Evolutionary conservation across 2,888 invertebrate genomes (phyloP), one percentile per base, ranked within the genome.

Genomic region (Macaria notata): DNA sequence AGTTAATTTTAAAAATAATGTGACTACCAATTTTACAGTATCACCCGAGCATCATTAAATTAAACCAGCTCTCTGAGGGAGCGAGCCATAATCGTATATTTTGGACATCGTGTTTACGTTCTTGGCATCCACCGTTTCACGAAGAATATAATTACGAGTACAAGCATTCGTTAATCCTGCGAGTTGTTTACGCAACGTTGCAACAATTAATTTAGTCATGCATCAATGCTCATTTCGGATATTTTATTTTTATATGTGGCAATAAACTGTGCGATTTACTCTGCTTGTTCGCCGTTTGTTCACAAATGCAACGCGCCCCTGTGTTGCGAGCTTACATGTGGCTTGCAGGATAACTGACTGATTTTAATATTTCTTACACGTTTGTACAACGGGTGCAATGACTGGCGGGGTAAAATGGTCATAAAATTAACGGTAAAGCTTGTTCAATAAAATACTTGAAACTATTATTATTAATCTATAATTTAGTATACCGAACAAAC

Each of bases 231-330:
- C 54, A 59, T 63, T 67, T 63, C 54, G 63, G 61, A 46, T 31
- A 59, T 62, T 62, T 66, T 64, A 66, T 65, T 63, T 55, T 63
- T 62, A 56, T 62, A 51, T 62, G 49, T 54, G 52, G 61, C 63
- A 59, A 66, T 69, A 65, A 72, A 69, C 64, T 63, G 65, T 64
- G 59, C 71, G 65, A 70, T 69, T 65, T 62, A 63, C 64, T 64
- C 56, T 64, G 60, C 59, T 70, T 68, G 70, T 71, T 42, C 51
- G 59, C 45, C 48, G 49, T 66, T 68, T 62, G 69, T 71, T 68
- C 65, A 70, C 69, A 73, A 70, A 66, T 75, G 74, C 70, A 71
- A 69, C 62, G 65, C 69, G 70, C 70, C 75, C 73, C 74, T 74
- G 73, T 70, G 64, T 54, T 69, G 70, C 70, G 56, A 59, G 56